Evolutionary conservation across 2,113 vertebrate genomes (phyloP).

Genomic region (Ailurus styani): DNA sequence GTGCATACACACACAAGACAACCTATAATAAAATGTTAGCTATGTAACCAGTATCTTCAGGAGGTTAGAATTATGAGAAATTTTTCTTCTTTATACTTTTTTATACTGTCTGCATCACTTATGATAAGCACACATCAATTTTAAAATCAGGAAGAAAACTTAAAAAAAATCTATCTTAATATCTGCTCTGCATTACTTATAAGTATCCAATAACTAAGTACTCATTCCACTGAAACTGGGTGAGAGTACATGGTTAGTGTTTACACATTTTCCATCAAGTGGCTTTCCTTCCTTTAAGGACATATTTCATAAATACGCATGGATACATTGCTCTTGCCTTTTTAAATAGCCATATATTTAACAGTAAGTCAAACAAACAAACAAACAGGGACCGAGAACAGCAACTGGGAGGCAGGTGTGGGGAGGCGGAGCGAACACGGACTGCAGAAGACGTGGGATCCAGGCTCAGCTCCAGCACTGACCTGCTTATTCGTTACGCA

Average conservation of each 20-base stretch:
- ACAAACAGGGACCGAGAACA: background rate
- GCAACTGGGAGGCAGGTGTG: background rate
- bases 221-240: background rate
- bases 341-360: background rate
- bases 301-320: background rate
- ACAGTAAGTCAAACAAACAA: background rate
- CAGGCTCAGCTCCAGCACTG: background rate
- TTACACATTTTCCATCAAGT: background rate
- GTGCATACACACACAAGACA: background rate
- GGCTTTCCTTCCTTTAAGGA: background rate
- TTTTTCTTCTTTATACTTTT: background rate
- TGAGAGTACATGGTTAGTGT: background rate
- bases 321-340: background rate
- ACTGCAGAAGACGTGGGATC: background rate
- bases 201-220: background rate
- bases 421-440: fast-evolving
- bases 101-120: background rate
- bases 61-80: background rate
- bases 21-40: background rate
- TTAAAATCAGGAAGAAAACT: background rate
- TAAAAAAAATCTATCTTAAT: background rate
- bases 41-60: background rate
- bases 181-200: background rate
- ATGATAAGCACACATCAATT: background rate
- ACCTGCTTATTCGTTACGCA: background rate